These are phyloP conservation scores for Tipula vernalis DNA, from an alignment of 2,888 invertebrate genomes.

Conservation along the genomic window DNA sequence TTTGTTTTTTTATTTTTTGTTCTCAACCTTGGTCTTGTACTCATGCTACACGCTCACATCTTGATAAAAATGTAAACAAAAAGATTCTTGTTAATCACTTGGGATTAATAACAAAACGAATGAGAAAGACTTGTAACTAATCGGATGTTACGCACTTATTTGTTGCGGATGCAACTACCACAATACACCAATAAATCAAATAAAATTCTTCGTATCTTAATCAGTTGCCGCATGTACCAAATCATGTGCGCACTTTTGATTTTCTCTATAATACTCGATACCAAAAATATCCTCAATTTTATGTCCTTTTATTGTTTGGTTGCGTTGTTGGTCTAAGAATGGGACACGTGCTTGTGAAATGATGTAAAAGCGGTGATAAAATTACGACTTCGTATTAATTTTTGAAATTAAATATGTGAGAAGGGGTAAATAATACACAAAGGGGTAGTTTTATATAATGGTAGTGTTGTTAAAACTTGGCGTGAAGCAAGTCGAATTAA, in stretches of 20 bases:
- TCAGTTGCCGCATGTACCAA: background rate
- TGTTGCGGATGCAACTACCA: background rate
- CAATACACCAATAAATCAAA: background rate
- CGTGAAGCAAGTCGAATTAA: background rate
- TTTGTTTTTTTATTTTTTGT: background rate
- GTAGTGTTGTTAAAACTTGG: background rate
- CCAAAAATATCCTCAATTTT: background rate
- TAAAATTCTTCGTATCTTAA: background rate
- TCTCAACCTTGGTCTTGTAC: background rate
- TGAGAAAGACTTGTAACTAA: background rate
- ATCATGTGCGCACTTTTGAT: background rate
- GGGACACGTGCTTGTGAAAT: background rate
- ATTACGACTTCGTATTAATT: background rate
- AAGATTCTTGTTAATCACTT: background rate
- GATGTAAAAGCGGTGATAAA: background rate
- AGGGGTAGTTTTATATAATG: background rate
- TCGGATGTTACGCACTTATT: background rate
- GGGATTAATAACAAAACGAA: background rate
- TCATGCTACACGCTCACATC: background rate
- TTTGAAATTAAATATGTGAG: background rate
- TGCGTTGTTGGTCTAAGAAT: background rate
- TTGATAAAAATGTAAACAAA: background rate
- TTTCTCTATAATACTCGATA: background rate
- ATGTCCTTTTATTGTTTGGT: background rate
- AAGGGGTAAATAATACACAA: background rate